A percentile compares a stretch with the other conserved stretches of the same genome.
Evolutionary conservation across 92 coral and sea anemone species (phyloP).

Genomic region (Zoanthus gigantus): DNA sequence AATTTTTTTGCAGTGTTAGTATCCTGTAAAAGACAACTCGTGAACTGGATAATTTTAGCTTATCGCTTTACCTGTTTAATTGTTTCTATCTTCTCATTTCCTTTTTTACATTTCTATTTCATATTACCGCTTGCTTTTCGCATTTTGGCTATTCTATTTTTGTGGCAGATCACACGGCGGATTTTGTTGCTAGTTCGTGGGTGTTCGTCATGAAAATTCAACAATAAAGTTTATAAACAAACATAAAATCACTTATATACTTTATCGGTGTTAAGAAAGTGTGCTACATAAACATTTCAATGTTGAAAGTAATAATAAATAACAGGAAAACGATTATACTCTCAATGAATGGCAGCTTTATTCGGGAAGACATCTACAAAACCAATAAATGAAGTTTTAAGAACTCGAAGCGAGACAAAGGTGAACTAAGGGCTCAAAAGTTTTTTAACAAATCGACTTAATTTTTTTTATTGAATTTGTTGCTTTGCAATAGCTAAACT

Average conservation of each 20-base stretch:
- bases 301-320: neutral
- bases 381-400: neutral
- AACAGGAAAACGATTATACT: neutral
- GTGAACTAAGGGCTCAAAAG: neutral
- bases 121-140: neutral
- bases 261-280: constrained; percentile 24
- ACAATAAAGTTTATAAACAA: constrained; percentile 72
- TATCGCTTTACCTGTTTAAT: too few relatives aligned
- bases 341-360: neutral
- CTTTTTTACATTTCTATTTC: neutral
- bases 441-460: neutral
- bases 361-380: neutral
- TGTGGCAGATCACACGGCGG: neutral
- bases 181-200: constrained; percentile 7
- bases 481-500: too few relatives aligned
- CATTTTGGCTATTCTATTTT: neutral
- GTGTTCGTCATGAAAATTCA: constrained; percentile 24
- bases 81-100: neutral
- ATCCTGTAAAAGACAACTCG: too few relatives aligned
- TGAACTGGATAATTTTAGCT: too few relatives aligned
- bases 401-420: neutral
- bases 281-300: constrained; percentile 22
- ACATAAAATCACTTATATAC: constrained; percentile 52
- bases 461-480: too few relatives aligned
- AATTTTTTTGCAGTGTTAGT: too few relatives aligned